Evolutionary conservation across 1,140 invertebrate genomes (phyloP).

Genomic region (Calephelis virginiensis): DNA sequence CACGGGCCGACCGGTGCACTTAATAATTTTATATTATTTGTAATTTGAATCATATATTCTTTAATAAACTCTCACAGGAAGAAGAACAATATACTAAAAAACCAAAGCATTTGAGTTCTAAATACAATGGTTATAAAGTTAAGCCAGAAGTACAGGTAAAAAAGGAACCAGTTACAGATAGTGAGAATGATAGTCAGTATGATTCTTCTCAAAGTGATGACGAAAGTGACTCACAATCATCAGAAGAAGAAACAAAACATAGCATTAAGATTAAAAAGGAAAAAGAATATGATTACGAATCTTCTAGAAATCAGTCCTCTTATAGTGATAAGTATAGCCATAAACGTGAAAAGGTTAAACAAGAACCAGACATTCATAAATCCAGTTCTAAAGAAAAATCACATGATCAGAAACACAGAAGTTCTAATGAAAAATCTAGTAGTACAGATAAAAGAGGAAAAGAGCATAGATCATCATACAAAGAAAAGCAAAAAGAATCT

Average conservation of each 20-base stretch:
- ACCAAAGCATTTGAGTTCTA: slow-evolving; percentile 44
- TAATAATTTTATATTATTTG: too few relatives aligned
- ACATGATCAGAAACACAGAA: slow-evolving; percentile 41
- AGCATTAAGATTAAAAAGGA: slow-evolving; percentile 43
- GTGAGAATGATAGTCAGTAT: slow-evolving; percentile 51
- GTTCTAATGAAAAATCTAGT: slow-evolving; percentile 40
- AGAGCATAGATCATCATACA: slow-evolving; percentile 22
- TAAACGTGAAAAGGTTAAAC: slow-evolving; percentile 44
- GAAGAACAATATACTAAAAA: slow-evolving; percentile 54
- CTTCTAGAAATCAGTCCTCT: slow-evolving; percentile 42
- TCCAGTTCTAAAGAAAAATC: slow-evolving; percentile 42
- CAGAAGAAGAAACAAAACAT: slow-evolving; percentile 45
- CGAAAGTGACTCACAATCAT: slow-evolving; percentile 55
- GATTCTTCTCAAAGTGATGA: slow-evolving; percentile 58
- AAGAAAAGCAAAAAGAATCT: slow-evolving; percentile 34
- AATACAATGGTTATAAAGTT: slow-evolving; percentile 48
- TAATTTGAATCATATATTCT: too few relatives aligned
- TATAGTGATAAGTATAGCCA: slow-evolving; percentile 35
- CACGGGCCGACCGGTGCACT: too few relatives aligned
- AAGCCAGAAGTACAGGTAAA: slow-evolving; percentile 45
- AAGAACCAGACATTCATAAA: slow-evolving; percentile 29
- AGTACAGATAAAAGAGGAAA: slow-evolving; percentile 36
- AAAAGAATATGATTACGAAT: slow-evolving; percentile 34
- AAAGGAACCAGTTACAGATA: slow-evolving; percentile 41
- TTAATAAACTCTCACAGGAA: slow-evolving; percentile 43